Percentiles rank a stretch among this genome's conserved stretches.
These are phyloP conservation scores for Ahaetulla prasina DNA, from an alignment of 2,113 vertebrate genomes.

Conservation along the genomic window DNA sequence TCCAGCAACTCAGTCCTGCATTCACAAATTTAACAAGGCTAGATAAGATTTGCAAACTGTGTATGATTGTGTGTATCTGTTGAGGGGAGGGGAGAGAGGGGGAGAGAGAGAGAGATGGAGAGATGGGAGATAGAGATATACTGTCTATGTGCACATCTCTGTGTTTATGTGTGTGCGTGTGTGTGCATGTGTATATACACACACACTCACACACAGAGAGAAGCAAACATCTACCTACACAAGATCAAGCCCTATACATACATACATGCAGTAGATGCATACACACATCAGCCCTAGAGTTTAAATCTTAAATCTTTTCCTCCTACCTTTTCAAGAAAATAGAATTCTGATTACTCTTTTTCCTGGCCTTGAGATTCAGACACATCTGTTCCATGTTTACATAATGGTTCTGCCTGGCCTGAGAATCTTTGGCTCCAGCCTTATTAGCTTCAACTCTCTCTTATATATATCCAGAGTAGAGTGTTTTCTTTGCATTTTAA, in stretches of 20 bases:
- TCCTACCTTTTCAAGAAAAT: not conserved
- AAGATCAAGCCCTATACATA: not conserved
- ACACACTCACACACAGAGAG: not conserved
- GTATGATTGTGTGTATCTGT: no score
- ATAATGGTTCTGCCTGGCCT: not conserved
- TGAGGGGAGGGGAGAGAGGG: no score
- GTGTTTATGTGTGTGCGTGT: no score
- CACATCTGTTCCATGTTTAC: not conserved
- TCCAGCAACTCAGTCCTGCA: not conserved
- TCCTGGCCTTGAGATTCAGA: not conserved
- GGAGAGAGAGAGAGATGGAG: no score
- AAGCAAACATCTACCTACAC: not conserved
- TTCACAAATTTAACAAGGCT: not conserved
- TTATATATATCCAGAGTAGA: not conserved
- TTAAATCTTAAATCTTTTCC: not conserved
- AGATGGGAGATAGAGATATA: no score
- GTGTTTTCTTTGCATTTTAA: not conserved
- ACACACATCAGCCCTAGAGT: not conserved
- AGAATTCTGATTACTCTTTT: not conserved
- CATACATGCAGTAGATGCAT: not conserved
- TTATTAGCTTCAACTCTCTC: not conserved
- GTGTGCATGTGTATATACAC: no score
- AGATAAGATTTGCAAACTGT: not conserved
- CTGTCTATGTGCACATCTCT: no score
- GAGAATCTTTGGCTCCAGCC: not conserved